A percentile compares a stretch with the other conserved stretches of the same genome.
Conservation (phyloP, 2,113 vertebrate genomes). For the Apodemus speciosus region DNA sequence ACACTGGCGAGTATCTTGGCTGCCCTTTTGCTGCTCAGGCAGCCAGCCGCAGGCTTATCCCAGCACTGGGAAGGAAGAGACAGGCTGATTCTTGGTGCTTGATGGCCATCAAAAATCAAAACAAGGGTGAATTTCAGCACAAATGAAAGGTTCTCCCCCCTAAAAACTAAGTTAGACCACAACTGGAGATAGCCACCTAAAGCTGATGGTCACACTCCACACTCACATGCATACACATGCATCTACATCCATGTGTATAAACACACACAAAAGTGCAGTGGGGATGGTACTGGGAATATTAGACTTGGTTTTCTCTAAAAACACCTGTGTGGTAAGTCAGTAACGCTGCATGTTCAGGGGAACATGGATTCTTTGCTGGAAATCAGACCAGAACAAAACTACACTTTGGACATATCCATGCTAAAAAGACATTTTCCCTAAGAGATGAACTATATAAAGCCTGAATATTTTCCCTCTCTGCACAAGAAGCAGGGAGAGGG, state of each 20-base stretch:
- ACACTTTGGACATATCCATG: not conserved
- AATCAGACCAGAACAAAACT: not conserved
- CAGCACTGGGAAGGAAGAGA: not conserved
- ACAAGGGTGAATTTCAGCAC: not conserved
- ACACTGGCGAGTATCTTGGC: not conserved
- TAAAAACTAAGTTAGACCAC: not conserved
- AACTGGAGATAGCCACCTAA: not conserved
- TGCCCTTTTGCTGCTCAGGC: not conserved
- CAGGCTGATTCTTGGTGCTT: not conserved
- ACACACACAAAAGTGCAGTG: not conserved
- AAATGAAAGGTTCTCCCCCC: not conserved
- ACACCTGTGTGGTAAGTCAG: not conserved
- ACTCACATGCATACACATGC: not conserved
- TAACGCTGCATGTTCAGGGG: not conserved
- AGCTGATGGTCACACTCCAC: not conserved
- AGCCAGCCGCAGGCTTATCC: not conserved
- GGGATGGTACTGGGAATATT: not conserved
- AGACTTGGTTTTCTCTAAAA: not conserved
- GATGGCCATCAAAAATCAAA: not conserved
- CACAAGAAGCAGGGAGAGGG: conserved; percentile 86
- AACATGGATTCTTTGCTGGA: not conserved
- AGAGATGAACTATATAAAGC: not conserved
- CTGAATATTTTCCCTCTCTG: not conserved
- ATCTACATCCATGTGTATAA: not conserved
- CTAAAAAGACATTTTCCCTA: not conserved